A percentile compares a stretch with the other conserved stretches of the same genome.
Evolutionary conservation across 2,113 vertebrate species (phyloP).

Genomic region (Pyrgilauda ruficollis): DNA sequence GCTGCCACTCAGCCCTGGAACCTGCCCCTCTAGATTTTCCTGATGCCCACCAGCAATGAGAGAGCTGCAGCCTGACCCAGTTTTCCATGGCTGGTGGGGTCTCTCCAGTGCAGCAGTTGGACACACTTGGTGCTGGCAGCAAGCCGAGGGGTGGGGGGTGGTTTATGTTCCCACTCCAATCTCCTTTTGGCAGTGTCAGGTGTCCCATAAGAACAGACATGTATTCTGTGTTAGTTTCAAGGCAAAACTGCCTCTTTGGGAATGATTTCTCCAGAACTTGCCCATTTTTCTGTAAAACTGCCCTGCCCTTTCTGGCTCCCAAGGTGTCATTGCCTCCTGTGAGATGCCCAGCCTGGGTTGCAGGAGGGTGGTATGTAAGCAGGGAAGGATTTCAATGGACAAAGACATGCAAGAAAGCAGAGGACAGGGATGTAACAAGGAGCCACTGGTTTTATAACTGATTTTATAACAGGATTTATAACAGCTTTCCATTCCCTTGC

Average conservation of each 20-base stretch:
- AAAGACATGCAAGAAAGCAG: background rate
- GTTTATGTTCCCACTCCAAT: background rate
- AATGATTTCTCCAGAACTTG: background rate
- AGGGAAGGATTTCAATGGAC: background rate
- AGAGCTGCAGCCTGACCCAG: background rate
- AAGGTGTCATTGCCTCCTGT: background rate
- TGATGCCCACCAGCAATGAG: background rate
- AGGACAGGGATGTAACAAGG: background rate
- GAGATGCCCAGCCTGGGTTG: background rate
- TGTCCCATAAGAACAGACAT: background rate
- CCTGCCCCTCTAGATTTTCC: background rate
- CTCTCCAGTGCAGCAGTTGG: background rate
- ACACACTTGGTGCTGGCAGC: background rate
- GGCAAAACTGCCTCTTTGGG: background rate
- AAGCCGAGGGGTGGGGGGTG: background rate
- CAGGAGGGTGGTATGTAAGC: background rate
- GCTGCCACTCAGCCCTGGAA: fast-evolving
- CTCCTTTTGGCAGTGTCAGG: background rate
- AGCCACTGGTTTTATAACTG: background rate
- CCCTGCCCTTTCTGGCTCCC: background rate
- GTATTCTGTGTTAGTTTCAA: background rate
- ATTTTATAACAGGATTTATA: background rate
- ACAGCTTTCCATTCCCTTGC: background rate
- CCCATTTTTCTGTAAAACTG: background rate
- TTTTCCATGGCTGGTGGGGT: background rate